Evolutionary conservation across 2,113 vertebrate genomes (phyloP), one percentile per base, ranked within the genome.

Genomic region (Ophthalmolycus amberensis): DNA sequence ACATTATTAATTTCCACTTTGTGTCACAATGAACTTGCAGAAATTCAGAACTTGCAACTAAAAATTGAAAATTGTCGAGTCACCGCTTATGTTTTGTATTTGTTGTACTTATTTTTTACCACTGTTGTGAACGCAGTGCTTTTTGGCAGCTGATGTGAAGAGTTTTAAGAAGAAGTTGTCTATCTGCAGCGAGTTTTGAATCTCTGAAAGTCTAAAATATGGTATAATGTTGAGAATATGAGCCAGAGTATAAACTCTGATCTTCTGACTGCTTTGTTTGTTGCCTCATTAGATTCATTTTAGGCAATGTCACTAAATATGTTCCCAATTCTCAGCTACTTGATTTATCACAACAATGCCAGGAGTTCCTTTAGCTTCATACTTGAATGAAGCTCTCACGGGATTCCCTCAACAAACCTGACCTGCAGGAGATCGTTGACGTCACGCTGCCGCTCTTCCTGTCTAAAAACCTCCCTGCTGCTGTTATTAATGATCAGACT

Each of bases 401-500:
- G 40, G 71, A 46, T 25, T 38, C 72, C 72, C 20, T 11, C 44
- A 4, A 52, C 72, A 10, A 10, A 75, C 32, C 44, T 12, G 56
- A 52, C 37, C 20, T 38, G 72, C 56, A 34, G 71, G 56, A 46
- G 71, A 15, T 3, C 6, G 9, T 40, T 75, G 44, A 64, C 42
- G 62, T 54, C 60, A 64, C 22, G 18, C 37, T 3, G 40, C 66
- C 9, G n/a, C 77, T 64, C 68, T 32, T 65, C 69, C 60, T 44
- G 72, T 52, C 72, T 52, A 60, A 64, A 52, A 66, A 42, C 25
- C 50, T 56, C 74, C 75, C 75, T 27, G 79, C 71, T 50, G 78
- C 70, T 67, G 56, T 29, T 69, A 15, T 46, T 46, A 58, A 72
- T 77, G 77, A 85, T 63, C 37, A 32, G 78, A 46, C 67, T 5